Evolutionary conservation across 2,888 invertebrate species (phyloP).

Genomic region (Eristalinus aeneus): DNA sequence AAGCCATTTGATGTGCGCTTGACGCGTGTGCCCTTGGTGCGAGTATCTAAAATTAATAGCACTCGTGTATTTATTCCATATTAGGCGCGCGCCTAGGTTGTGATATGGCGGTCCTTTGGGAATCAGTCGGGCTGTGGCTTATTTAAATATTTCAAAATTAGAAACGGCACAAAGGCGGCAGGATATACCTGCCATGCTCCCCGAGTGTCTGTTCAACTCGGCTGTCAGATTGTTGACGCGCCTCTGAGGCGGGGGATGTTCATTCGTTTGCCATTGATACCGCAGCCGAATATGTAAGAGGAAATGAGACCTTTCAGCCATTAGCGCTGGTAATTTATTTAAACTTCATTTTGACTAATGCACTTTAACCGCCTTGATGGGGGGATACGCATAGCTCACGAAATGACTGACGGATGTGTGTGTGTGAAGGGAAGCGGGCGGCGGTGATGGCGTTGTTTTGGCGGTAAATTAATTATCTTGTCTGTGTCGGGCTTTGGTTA

Average conservation of each 20-base stretch:
- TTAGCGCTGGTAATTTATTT: constrained; percentile 70
- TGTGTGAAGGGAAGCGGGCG: neutral
- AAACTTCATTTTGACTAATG: constrained; percentile 70
- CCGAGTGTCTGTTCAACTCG: constrained; percentile 40
- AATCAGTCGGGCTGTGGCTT: constrained; percentile 42
- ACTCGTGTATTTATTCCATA: constrained; percentile 54
- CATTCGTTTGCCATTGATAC: constrained; percentile 51
- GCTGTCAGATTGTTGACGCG: constrained; percentile 64
- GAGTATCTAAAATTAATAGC: constrained; percentile 60
- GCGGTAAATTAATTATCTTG: constrained; percentile 30
- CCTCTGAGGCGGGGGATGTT: constrained; percentile 30
- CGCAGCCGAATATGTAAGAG: constrained; percentile 60
- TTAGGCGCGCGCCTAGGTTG: constrained; percentile 35
- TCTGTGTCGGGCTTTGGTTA: constrained; percentile 50
- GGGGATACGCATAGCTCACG: neutral
- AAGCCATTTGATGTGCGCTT: constrained; percentile 41
- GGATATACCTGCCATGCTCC: constrained; percentile 53
- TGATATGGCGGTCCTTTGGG: constrained; percentile 36
- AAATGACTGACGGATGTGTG: neutral
- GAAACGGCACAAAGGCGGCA: constrained; percentile 37
- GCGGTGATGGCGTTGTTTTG: constrained; percentile 16
- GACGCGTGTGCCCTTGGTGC: constrained; percentile 55
- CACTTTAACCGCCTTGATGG: constrained; percentile 54
- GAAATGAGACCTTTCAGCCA: constrained; percentile 68
- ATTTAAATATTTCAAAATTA: constrained; percentile 66